Base-by-base conservation (phyloP, 2,113 vertebrate genomes). In the Aepyceros melampus region DNA sequence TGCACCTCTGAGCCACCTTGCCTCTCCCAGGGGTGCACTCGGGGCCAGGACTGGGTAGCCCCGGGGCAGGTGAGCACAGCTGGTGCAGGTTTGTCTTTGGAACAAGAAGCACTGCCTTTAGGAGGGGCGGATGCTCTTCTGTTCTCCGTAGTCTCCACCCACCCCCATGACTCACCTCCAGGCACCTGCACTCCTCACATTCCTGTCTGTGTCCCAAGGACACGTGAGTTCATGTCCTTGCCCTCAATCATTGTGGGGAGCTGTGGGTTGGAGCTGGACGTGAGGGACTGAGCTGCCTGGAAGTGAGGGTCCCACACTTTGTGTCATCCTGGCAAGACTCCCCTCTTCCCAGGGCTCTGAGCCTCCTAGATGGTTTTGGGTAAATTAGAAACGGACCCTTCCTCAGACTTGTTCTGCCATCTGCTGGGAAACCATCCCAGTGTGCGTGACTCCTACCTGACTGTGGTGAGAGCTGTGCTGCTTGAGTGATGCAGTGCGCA, bases 51-150 rank as follows among this genome's bases (percentile, higher is more conserved):
- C 23, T 53, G 86, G 23, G 62, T 10, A 27, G 85, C 9, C 47
- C 62, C 8, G 0, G 12, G 7, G 81, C 23, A 76, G 40, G 6
- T 76, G 71, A 76, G 71, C 2, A 0, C 0, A 3, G 23, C 36
- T 43, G n/a, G 21, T 27, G 17, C 86, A 71, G 62, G 33, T 29
- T 16, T 33, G 27, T 23, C 40, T 36, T 47, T n/a, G 8, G 3
- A 51, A 67, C 14, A 10, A 16, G 62, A 88, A 10, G 47, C 47
- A 11, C 84, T 47, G 56, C 40, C 84, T 56, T 19, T 15, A 45
- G 40, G 14, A 67, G 62, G 21, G 40, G 27, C 1, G 0, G 12
- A 6, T 19, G 33, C 62, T 67, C 33, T 36, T 25, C 86, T 27
- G 21, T n/a, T 88, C 47, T 51, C 60, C 2, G 1, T 23, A 6